These are phyloP conservation scores for Epizoanthus fatuus DNA, from an alignment of 92 coral and sea anemone species.

Conservation along the genomic window DNA sequence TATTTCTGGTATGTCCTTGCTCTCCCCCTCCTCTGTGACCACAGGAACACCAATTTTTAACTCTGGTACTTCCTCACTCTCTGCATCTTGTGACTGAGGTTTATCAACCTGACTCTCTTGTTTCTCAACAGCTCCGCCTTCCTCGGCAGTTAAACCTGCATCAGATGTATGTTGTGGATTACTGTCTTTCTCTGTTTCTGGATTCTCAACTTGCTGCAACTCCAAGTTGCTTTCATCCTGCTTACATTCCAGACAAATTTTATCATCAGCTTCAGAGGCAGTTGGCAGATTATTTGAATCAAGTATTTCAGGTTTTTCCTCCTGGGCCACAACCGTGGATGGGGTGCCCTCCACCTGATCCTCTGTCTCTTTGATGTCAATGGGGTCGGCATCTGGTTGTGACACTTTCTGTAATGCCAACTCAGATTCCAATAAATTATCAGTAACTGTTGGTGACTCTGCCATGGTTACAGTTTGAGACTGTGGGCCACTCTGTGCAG, in stretches of 20 bases:
- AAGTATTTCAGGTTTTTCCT: not conserved
- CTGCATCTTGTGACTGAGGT: not conserved
- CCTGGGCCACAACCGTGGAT: not conserved
- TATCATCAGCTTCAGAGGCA: not conserved
- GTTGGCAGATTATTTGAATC: not conserved
- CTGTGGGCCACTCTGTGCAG: not conserved
- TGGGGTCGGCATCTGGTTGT: not conserved
- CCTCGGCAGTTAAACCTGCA: not conserved
- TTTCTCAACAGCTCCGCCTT: not conserved
- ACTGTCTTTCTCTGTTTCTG: not conserved
- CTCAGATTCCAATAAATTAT: not conserved
- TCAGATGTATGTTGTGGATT: not conserved
- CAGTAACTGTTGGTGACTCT: not conserved
- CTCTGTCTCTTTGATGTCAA: not conserved
- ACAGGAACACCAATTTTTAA: not conserved
- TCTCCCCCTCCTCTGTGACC: not conserved
- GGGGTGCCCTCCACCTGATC: not conserved
- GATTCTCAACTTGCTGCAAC: not conserved
- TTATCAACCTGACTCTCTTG: not conserved
- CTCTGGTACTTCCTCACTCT: not conserved
- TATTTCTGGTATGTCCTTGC: too few species aligned
- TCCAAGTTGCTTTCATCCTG: constrained; percentile 1
- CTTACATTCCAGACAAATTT: not conserved
- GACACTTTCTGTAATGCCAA: not conserved
- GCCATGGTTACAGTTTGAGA: not conserved